phyloP scores from a whole-genome alignment of 2,113 vertebrate genomes.

The Columba livia region DNA sequence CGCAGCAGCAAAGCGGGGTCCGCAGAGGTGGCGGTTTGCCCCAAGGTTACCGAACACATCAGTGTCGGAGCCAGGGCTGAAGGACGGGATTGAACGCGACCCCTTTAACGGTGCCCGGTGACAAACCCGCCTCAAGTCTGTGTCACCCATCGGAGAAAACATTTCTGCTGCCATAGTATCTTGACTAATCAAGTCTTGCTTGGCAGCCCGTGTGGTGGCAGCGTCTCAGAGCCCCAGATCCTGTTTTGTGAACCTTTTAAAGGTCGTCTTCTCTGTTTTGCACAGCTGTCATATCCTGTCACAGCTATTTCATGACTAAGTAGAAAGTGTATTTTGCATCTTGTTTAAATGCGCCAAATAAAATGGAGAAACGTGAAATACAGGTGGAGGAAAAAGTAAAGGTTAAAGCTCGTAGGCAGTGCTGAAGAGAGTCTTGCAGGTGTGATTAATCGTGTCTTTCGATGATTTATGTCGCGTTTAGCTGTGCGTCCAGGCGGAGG shows the following conservation, averaged over 20 bases:
- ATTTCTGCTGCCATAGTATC: background rate
- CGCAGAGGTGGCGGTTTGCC: background rate
- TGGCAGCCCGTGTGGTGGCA: background rate
- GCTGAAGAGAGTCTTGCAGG: conserved; percentile 16
- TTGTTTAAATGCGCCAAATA: background rate
- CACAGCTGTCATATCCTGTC: background rate
- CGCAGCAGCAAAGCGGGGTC: background rate
- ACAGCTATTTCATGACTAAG: background rate
- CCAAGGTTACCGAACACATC: background rate
- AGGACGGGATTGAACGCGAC: background rate
- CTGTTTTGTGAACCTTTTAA: conserved; percentile 14
- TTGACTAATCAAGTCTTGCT: background rate
- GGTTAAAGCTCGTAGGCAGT: background rate
- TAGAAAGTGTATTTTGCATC: conserved; percentile 7
- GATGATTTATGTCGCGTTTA: conserved; percentile 54
- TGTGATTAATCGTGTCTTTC: background rate
- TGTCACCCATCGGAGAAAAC: background rate
- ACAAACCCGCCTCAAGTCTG: background rate
- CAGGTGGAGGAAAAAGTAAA: background rate
- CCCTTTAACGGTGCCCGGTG: background rate
- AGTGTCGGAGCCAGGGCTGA: background rate
- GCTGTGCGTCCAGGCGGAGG: background rate
- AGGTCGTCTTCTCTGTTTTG: background rate
- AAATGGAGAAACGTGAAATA: background rate
- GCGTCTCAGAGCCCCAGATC: background rate